Conservation (phyloP, 30 jellyfish, hydroid and myxozoan genomes). For the Cassiopea xamachana region DNA sequence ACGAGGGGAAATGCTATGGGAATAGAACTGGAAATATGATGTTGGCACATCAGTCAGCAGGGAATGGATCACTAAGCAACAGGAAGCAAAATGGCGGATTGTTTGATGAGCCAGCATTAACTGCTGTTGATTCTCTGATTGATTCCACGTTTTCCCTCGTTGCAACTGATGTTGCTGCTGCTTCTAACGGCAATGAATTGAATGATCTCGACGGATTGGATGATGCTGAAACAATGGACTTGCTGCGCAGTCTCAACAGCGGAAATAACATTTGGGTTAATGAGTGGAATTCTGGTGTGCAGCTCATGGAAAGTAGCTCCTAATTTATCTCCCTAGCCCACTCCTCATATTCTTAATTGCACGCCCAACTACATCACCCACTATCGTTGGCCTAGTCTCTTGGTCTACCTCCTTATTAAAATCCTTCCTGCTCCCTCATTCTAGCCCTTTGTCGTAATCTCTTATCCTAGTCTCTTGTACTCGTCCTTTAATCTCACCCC, state of each 20-base stretch:
- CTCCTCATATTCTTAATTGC: too few species aligned
- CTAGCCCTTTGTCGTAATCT: too few species aligned
- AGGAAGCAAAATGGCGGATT: constrained; percentile 12
- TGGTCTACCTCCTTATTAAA: too few species aligned
- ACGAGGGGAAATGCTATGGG: neutral
- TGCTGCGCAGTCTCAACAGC: constrained; percentile 62
- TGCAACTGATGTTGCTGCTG: constrained; percentile 47
- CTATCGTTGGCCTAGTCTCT: too few species aligned
- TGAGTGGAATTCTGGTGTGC: constrained; percentile 54
- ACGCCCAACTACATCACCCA: too few species aligned
- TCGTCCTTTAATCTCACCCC: too few species aligned
- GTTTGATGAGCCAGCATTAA: constrained; percentile 27
- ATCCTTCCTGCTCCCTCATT: too few species aligned
- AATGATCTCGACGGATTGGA: constrained; percentile 68
- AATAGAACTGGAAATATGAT: neutral
- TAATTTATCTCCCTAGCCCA: too few species aligned
- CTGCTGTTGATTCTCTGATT: constrained; percentile 36
- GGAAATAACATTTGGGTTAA: constrained; percentile 67
- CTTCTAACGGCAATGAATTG: constrained; percentile 63
- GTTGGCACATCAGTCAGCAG: constrained; percentile 11
- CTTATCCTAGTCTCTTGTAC: too few species aligned
- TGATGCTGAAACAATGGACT: constrained; percentile 56
- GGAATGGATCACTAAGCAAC: neutral
- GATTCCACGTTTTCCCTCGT: constrained; percentile 45
- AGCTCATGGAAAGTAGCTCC: constrained; percentile 26